Percentiles rank a stretch among this genome's conserved stretches.
These are phyloP conservation scores for Fistularia tabacaria DNA, from an alignment of 2,797 vertebrate species.

Conservation along the genomic window DNA sequence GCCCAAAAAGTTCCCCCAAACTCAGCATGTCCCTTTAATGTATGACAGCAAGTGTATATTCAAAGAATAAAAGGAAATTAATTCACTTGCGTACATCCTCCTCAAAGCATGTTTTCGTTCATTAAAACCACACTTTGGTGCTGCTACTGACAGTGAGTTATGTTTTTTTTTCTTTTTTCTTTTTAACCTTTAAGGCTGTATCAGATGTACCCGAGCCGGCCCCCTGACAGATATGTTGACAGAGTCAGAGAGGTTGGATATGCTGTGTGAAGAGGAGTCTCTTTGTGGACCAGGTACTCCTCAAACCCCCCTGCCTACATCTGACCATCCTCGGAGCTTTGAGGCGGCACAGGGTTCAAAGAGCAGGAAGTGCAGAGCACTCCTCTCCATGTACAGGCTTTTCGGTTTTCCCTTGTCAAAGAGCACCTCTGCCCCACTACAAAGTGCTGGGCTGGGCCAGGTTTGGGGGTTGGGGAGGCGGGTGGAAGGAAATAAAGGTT, in stretches of 20 bases:
- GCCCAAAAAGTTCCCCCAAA: no score
- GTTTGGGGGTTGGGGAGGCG: conserved; percentile 1
- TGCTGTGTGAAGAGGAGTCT: conserved; percentile 14
- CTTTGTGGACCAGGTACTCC: conserved; percentile 22
- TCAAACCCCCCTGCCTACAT: conserved; percentile 31
- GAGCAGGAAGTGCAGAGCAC: conserved; percentile 84
- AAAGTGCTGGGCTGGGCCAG: conserved; percentile 71
- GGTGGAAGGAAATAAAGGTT: conserved; percentile 33
- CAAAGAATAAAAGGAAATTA: not conserved
- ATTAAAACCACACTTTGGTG: not conserved
- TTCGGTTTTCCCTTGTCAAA: conserved; percentile 88
- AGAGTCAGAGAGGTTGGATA: conserved; percentile 13
- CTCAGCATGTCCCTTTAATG: not conserved
- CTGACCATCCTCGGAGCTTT: conserved; percentile 72
- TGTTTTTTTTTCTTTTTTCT: not conserved
- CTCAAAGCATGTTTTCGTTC: not conserved
- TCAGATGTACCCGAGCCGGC: not conserved
- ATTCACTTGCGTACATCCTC: not conserved
- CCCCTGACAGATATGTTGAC: conserved; percentile 4
- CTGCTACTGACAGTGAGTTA: not conserved
- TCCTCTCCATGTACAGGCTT: conserved; percentile 83
- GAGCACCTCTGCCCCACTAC: conserved; percentile 82
- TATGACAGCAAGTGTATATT: not conserved
- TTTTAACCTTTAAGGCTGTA: conserved; percentile 1
- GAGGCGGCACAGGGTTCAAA: conserved; percentile 82